Evolutionary conservation across 2,888 invertebrate species (phyloP), one percentile per base, ranked within the genome.

Genomic region (Acronicta alni): DNA sequence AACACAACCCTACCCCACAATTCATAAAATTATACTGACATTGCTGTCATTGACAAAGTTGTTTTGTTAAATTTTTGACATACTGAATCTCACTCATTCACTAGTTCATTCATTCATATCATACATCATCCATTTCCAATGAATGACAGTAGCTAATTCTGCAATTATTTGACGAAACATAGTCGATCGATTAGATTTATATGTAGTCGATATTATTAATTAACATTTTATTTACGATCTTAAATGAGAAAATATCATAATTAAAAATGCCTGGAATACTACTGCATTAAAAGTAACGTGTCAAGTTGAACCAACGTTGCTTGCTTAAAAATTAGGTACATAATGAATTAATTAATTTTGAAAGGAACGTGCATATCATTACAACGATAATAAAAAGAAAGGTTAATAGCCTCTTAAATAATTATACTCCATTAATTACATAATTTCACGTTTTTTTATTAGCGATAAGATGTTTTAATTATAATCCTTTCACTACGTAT

Each of bases 11-110:
- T 0, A 0, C n/a, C 0, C 0, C 3, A 1, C 45, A 0, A 8
- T 7, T 14, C 1, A 46, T 18, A 41, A 57, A 45, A 53, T 41
- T 17, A 26, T 39, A 70, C 69, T 70, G 52, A 39, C 47, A 37
- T 41, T 41, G n/a, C 7, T 20, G n/a, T 14, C 18, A 5, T n/a
- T 35, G 35, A 35, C 35, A 35, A n/a, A 7, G 35, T n/a, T n/a
- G n/a, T 35, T 35, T 35, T 30, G 30, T 30, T 30, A 12, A 12
- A n/a, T 35, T 32, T 35, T 14, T 14, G n/a, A 4, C 5, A 14
- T 17, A 39, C 4, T 39, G 10, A 12, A 12, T 17, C 16, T 12
- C 41, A 14, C 20, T 41, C 41, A 20, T 41, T 17, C 16, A 7
- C 1, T 2, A 20, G 9, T 15, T 3, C 20, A 41, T 41, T 18